Base-by-base conservation (phyloP, 2,888 invertebrate species). In the Cloeon dipterum region DNA sequence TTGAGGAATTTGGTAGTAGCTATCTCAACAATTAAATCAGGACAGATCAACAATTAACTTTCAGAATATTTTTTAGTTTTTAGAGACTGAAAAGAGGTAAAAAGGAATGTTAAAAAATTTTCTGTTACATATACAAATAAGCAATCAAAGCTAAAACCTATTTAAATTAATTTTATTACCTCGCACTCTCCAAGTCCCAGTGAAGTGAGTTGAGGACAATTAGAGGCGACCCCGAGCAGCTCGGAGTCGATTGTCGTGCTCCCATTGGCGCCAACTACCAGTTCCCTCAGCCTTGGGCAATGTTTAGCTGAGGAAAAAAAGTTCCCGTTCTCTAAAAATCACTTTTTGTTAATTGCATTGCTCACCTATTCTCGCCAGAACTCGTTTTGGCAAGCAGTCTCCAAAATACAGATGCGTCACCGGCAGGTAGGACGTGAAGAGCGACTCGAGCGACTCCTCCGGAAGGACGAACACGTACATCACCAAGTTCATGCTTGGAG, bases 131-230 rank as follows among this genome's bases (percentile, higher is more conserved):
- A n/a, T n/a, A n/a, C n/a, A n/a, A n/a, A n/a, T n/a, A n/a, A n/a
- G n/a, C n/a, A n/a, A n/a, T n/a, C n/a, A n/a, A n/a, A n/a, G n/a
- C n/a, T n/a, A n/a, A n/a, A n/a, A n/a, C n/a, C n/a, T n/a, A n/a
- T n/a, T n/a, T n/a, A n/a, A n/a, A n/a, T n/a, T 7, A 32, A 20
- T 14, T 17, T 19, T 4, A 56, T 51, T 11, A 55, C 41, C 45
- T 56, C 53, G 36, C 55, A 55, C 39, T 55, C 55, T 14, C 54
- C 55, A 3, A 55, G 45, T 8, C 50, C 55, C 34, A 55, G 42
- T 3, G 54, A 50, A 13, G 43, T 44, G 8, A 55, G 43, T 26
- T 47, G 46, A 13, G 52, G 51, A 40, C 54, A 56, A 11, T 47
- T 48, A 17, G 42, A 43, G 3, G 52, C 55, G 5, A 47, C 42